Base-by-base conservation (phyloP, 1,140 invertebrate species). In the Drosophila ambigua region DNA sequence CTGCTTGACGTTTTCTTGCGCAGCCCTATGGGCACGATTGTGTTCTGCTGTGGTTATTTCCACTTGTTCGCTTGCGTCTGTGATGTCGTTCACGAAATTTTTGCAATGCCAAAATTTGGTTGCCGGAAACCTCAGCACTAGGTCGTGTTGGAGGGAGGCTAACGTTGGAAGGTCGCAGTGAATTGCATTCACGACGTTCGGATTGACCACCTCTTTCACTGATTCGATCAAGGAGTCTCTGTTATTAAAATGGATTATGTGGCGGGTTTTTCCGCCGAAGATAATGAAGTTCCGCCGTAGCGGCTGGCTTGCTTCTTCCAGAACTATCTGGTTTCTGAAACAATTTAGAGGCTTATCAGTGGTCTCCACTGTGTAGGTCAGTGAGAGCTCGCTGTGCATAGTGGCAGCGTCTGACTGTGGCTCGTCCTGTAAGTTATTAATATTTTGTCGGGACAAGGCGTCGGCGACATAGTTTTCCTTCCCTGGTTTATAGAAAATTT, bases 1-100 rank as follows among this genome's bases (percentile, higher is more conserved):
- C 58, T 63, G 23, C 28, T 55, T 64, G 31, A 43, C 24, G 48
- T 79, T 80, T 44, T 74, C 46, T 8, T 77, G 62, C 5, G 43
- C 65, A 15, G 49, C 53, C 52, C 60, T 65, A 20, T 79, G 68
- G 15, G 50, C 55, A 15, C 64, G 44, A 15, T 41, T 50, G 24
- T 55, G 39, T 20, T 69, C 71, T 5, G 13, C 7, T n/a, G 24
- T 41, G 20, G 26, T 44, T 23, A 73, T 62, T 24, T 73, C 57
- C 9, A 26, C 31, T 23, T 60, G 45, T 16, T 73, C 41, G 8
- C 52, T 55, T 9, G 28, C 24, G 8, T 41, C 44, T 5, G 44
- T 8, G 26, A 62, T 43, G 9, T 62, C 57, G 7, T 16, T 46
- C 39, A 68, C 57, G 2, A 67, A 11, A 8, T 11, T 44, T 13